Evolutionary conservation across 2,113 vertebrate genomes (phyloP).

Genomic region (Aplodontia rufa): DNA sequence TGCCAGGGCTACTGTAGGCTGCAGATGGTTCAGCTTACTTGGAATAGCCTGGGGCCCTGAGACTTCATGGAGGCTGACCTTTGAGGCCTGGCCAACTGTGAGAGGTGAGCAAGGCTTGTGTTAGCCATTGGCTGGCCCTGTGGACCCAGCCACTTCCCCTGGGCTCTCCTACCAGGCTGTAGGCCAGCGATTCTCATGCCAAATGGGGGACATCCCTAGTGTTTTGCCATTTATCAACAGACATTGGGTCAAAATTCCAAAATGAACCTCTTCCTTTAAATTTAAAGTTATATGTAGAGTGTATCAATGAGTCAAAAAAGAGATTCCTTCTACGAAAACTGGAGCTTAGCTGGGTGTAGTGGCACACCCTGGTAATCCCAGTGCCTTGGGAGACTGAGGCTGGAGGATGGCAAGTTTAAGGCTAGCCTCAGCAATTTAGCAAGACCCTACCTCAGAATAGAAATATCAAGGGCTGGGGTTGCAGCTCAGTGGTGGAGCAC

Average conservation of each 20-base stretch:
- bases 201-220: no score
- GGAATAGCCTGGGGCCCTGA: not conserved
- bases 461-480: not conserved
- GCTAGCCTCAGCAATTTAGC: not conserved
- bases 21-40: rapidly evolving
- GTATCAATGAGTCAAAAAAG: not conserved
- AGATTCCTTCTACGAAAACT: not conserved
- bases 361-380: no score
- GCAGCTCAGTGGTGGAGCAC: not conserved
- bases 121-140: not conserved
- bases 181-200: not conserved
- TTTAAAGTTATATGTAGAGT: not conserved
- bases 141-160: rapidly evolving
- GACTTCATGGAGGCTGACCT: rapidly evolving
- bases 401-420: not conserved
- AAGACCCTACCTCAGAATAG: not conserved
- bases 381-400: not conserved
- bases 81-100: no score
- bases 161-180: not conserved
- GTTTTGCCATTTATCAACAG: not conserved
- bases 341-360: not conserved
- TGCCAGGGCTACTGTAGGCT: not conserved
- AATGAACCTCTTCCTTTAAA: not conserved
- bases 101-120: rapidly evolving
- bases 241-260: not conserved